Base-by-base conservation (phyloP, 2,888 invertebrate species). In the Vandiemenella viatica region DNA sequence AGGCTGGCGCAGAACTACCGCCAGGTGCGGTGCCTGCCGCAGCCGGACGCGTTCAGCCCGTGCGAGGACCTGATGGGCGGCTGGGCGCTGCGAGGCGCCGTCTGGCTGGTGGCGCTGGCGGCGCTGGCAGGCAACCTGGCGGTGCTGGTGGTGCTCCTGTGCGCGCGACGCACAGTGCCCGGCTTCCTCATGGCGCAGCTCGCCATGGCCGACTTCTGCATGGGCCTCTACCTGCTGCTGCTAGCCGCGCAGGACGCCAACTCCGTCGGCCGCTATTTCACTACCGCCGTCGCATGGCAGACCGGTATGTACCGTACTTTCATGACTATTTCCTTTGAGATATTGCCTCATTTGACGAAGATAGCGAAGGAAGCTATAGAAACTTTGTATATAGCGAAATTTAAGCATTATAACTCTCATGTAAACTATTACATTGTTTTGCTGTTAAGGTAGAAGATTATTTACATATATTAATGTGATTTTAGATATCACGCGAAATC, bases 221-320 rank as follows among this genome's bases (percentile, higher is more conserved):
- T 80, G 68, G 80, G 77, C 1, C 60, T 76, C 10, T 80, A 81
- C 62, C 65, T 81, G 41, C 68, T 77, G 1, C 59, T 69, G 21
- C 71, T 79, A 52, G 79, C 79, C 1, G 67, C 74, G 15, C 72
- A 76, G 44, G 81, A 81, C 60, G 70, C 75, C 0, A 70, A 71
- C 38, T 78, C 79, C 2, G 68, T 77, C 32, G 77, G 79, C 6
- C 71, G 70, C 43, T 80, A 80, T 61, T 79, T 79, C 63, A 79
- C 78, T 60, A 72, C 74, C 58, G 80, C 80, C 23, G 77, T 80
- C 40, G 72, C 74, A 58, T 81, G 81, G 80, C 80, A 81, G 63
- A 72, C 73, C 58, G 74, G 71, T 70, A 58, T 59, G 55, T 42
- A 13, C 6, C 15, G 15, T 40, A 40, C 40, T 4, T 10, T 37